phyloP scores from a whole-genome alignment of 2,113 vertebrate species.

The Lucifuga dentata region DNA sequence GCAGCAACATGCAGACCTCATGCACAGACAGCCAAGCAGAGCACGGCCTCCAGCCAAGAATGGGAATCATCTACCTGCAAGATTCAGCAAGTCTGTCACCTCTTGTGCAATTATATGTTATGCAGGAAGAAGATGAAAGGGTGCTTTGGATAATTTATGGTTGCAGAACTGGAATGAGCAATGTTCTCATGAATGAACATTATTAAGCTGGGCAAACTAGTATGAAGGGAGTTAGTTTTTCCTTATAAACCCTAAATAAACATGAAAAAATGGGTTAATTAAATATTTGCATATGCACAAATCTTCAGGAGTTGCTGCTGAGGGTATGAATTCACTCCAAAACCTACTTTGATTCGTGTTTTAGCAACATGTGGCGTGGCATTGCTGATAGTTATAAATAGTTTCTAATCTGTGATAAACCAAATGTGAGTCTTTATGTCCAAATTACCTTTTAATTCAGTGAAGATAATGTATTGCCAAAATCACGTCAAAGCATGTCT shows the following conservation, averaged over 20 bases:
- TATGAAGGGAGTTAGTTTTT: slow-evolving; percentile 12
- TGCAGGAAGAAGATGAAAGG: slow-evolving; percentile 20
- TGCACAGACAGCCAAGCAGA: not conserved
- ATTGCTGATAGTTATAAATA: no score
- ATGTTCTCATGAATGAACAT: not conserved
- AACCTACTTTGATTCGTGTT: no score
- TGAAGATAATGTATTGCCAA: not conserved
- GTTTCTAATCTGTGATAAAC: no score
- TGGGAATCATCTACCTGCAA: slow-evolving; percentile 27
- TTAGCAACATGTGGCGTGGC: no score
- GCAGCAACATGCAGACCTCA: not conserved
- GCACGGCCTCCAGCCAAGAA: slow-evolving; percentile 12
- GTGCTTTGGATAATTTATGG: slow-evolving; percentile 36
- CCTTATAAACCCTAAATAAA: not conserved
- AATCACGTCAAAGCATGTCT: not conserved
- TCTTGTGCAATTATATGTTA: slow-evolving; percentile 31
- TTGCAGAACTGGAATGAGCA: slow-evolving; percentile 7
- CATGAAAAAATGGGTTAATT: no score
- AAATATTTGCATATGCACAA: no score
- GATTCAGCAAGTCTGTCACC: slow-evolving; percentile 48
- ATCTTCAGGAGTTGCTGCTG: no score
- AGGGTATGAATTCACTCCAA: no score
- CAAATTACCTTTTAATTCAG: slow-evolving; percentile 1
- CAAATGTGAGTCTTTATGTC: not conserved
- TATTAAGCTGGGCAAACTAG: not conserved